Percentiles rank a stretch among this genome's conserved stretches.
Conservation (phyloP, 2,797 vertebrate species). For the Stomatorhinus walkeri region DNA sequence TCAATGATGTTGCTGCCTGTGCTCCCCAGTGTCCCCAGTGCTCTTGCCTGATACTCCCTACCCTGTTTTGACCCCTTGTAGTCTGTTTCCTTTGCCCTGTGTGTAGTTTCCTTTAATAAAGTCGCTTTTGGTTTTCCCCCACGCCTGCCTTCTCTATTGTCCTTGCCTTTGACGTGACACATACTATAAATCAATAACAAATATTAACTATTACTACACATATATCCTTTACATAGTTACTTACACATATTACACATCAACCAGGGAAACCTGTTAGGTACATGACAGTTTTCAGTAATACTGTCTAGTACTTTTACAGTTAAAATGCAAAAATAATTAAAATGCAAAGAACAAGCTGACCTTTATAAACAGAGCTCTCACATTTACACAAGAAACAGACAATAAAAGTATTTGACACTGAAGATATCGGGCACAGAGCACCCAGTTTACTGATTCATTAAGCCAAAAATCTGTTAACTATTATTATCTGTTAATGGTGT, state of each 20-base stretch:
- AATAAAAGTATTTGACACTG: not conserved
- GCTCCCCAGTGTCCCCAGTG: too few relatives aligned
- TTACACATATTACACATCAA: not conserved
- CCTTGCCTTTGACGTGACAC: not conserved
- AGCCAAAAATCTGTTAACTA: not conserved
- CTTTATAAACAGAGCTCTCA: not conserved
- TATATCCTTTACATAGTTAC: not conserved
- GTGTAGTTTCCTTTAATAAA: too few relatives aligned
- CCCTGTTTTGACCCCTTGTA: too few relatives aligned
- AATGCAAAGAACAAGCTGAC: not conserved
- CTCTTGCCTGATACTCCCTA: too few relatives aligned
- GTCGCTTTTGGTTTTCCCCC: too few relatives aligned
- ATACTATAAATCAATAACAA: not conserved
- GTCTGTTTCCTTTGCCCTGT: too few relatives aligned
- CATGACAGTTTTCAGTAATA: not conserved
- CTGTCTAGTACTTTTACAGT: not conserved
- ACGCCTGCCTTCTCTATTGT: not conserved
- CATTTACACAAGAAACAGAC: not conserved
- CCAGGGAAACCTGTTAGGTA: not conserved
- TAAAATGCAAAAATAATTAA: not conserved
- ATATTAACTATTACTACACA: not conserved
- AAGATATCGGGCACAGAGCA: not conserved
- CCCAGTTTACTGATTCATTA: not conserved
- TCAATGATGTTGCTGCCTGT: too few relatives aligned
- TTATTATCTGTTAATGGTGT: not conserved